These are phyloP conservation scores for Epinephelus coioides DNA, from an alignment of 2,797 vertebrate species.

Conservation along the genomic window DNA sequence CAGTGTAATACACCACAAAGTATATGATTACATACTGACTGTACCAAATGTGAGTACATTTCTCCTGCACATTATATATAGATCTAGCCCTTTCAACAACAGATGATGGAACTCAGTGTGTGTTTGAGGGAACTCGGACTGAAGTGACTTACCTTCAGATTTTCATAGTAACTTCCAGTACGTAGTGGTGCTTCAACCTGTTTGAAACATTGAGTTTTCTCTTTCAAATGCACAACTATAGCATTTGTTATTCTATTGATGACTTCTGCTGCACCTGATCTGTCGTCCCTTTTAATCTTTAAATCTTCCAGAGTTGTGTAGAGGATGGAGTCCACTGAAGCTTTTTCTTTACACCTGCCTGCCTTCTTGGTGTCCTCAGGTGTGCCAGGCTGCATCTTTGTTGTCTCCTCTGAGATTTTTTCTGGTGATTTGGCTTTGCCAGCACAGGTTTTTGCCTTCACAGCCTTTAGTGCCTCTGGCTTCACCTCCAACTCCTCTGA, in stretches of 20 bases:
- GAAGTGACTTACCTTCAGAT: conserved; percentile 76
- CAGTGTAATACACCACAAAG: not conserved
- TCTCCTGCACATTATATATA: not conserved
- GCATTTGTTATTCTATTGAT: conserved; percentile 52
- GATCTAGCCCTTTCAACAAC: not conserved
- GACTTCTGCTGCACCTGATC: conserved; percentile 34
- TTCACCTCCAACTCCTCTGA: not conserved
- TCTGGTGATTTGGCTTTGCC: not conserved
- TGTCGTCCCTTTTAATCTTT: conserved; percentile 50
- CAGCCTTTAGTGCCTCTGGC: not conserved
- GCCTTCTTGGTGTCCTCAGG: not conserved
- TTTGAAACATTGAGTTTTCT: conserved; percentile 42
- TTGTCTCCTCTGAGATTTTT: not conserved
- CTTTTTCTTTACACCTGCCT: not conserved
- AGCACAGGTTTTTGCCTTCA: not conserved
- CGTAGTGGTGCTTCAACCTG: conserved; percentile 37
- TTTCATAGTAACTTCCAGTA: conserved; percentile 85
- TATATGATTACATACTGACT: not conserved
- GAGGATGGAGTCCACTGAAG: conserved; percentile 44
- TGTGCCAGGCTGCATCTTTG: not conserved
- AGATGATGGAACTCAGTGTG: not conserved
- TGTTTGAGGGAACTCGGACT: not conserved
- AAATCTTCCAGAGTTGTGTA: conserved; percentile 55
- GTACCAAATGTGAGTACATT: not conserved
- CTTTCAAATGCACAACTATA: conserved; percentile 60